Conservation (phyloP, 2,888 invertebrate genomes). For the Chymomyza caudatula region DNA sequence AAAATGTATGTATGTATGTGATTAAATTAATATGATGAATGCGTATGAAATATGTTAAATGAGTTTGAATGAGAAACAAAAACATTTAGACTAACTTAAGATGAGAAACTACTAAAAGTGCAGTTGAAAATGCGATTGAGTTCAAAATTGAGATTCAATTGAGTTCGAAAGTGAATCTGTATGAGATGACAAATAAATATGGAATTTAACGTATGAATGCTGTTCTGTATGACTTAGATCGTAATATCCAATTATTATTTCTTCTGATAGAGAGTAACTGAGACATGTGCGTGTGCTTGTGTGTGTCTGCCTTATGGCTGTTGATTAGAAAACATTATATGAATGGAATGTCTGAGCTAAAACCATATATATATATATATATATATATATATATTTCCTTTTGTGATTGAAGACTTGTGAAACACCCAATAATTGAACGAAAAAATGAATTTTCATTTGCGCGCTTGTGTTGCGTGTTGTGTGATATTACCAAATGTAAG, state of each 20-base stretch:
- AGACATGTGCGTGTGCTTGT: slow-evolving; percentile 12
- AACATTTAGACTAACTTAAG: too few relatives aligned
- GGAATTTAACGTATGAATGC: neutral
- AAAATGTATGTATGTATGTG: neutral
- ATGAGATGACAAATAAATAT: neutral
- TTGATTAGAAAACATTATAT: neutral
- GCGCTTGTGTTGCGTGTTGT: slow-evolving; percentile 64
- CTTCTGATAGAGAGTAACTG: slow-evolving; percentile 6
- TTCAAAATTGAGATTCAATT: too few relatives aligned
- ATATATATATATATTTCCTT: neutral
- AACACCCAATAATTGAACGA: neutral
- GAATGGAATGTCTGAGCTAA: neutral
- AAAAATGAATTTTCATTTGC: slow-evolving; percentile 41
- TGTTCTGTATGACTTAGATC: neutral
- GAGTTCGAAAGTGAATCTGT: too few relatives aligned
- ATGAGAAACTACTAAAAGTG: too few relatives aligned
- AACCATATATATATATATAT: neutral
- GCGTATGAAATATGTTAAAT: too few relatives aligned
- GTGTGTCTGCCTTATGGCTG: slow-evolving; percentile 12
- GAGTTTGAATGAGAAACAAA: too few relatives aligned
- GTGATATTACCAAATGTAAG: slow-evolving; percentile 67
- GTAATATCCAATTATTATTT: too few relatives aligned
- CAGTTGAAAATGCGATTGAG: too few relatives aligned
- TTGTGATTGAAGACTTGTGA: neutral
- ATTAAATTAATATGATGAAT: too few relatives aligned